Evolutionary conservation across 2,113 vertebrate species (phyloP), one percentile per base, ranked within the genome.

Genomic region (Struthidea cinerea): DNA sequence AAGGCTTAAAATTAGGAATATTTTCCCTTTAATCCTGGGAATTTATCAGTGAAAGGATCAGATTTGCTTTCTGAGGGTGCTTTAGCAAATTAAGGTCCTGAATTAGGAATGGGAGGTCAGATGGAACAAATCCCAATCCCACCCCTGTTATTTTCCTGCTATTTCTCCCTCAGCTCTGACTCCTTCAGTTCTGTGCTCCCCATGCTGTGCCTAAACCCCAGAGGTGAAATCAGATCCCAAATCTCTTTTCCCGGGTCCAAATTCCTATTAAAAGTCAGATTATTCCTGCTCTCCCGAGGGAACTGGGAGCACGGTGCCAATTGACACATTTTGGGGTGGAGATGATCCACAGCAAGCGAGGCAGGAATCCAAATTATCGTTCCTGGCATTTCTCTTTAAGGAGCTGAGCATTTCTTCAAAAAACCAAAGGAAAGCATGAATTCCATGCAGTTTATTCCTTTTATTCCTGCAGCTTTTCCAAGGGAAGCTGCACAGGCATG

Each of bases 201-300:
- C 13, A 10, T 1, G 0, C 4, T 23, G 55, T 35, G 33, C 42
- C 27, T 13, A 5, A 22, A 39, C 16, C 44, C 5, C 26, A 4
- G 39, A 12, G 35, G 9, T 2, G 3, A 33, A 35, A 37, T 20
- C 59, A 17, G 41, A 49, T 26, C 76, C 6, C 70, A 14, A 37
- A 23, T 16, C 56, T 52, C 30, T 55, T 65, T 15, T 57, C 39
- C 70, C 44, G 20, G 11, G 10, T 30, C 42, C 53, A 7, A 47
- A 30, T 12, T 76, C 60, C 53, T n/a, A 1, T 42, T 35, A 22
- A 12, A 60, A 73, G 6, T 10, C 35, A 12, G 8, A 16, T 63
- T 60, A 16, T 44, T 63, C 14, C 52, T 42, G 6, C 41, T 28
- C 20, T 50, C 42, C 68, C 3, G 8, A 24, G 42, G n/a, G 12